A percentile compares a stretch with the other conserved stretches of the same genome.
These are phyloP conservation scores for Gallinago stenura DNA, from an alignment of 2,797 vertebrate species.

Conservation along the genomic window DNA sequence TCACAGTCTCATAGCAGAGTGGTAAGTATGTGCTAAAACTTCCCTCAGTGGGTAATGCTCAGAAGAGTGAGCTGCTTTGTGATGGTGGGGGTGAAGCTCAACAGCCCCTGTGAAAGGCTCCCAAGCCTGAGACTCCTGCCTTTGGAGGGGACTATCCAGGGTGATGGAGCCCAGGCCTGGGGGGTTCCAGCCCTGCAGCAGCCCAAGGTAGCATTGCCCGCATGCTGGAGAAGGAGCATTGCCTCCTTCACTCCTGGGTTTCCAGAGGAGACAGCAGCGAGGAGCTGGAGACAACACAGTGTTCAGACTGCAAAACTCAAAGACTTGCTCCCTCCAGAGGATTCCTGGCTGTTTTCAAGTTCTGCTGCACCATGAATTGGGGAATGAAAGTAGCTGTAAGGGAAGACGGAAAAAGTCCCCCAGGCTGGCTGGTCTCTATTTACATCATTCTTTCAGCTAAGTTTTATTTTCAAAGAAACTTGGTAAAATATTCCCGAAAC, in stretches of 20 bases:
- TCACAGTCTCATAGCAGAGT: background rate
- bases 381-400: background rate
- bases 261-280: background rate
- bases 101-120: background rate
- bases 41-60: rapidly evolving
- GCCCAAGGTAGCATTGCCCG: rapidly evolving
- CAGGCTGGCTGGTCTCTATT: background rate
- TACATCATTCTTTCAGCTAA: background rate
- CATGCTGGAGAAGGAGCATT: rapidly evolving
- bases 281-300: background rate
- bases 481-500: background rate
- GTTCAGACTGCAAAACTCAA: background rate
- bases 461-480: background rate
- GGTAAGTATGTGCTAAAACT: background rate
- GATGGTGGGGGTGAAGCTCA: background rate
- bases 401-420: background rate
- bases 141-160: rapidly evolving
- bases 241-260: background rate
- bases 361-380: background rate
- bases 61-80: background rate
- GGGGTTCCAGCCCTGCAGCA: background rate
- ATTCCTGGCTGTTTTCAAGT: background rate
- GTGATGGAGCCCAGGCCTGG: background rate
- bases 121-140: background rate
- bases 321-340: background rate